Conservation (phyloP, 1,140 invertebrate genomes). For the Elysia chlorotica region DNA sequence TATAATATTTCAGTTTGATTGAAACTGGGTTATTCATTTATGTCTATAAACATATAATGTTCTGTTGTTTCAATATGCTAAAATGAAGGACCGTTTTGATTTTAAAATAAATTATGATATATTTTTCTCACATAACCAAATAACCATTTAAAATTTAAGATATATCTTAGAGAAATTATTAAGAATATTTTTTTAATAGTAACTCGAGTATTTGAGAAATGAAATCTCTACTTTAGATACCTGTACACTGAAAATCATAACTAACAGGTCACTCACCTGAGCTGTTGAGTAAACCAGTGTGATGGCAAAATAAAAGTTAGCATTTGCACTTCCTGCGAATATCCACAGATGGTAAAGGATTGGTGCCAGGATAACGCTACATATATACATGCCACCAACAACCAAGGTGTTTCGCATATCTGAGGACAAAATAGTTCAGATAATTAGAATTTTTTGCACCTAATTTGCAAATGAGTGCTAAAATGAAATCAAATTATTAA, state of each 20-base stretch:
- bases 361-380: slow-evolving; percentile 87
- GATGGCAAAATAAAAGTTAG: slow-evolving; percentile 99
- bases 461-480: too few species aligned
- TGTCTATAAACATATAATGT: background rate
- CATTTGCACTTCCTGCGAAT: slow-evolving; percentile 96
- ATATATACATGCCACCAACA: slow-evolving; percentile 85
- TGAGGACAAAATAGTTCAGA: too few species aligned
- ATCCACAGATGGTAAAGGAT: slow-evolving; percentile 99
- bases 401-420: slow-evolving; percentile 85
- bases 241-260: background rate
- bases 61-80: background rate
- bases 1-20: background rate
- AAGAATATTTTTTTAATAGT: background rate
- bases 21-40: background rate
- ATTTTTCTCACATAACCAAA: background rate
- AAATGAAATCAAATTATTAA: too few species aligned
- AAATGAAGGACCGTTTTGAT: background rate
- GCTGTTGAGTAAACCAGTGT: slow-evolving; percentile 93
- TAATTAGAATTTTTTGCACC: too few species aligned
- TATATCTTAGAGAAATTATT: background rate
- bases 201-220: too few species aligned
- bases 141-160: background rate
- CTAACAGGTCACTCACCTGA: slow-evolving; percentile 64
- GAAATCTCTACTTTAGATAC: background rate
- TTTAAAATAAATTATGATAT: background rate